Percentiles rank a stretch among this genome's conserved stretches.
Evolutionary conservation across 2,113 vertebrate species (phyloP).

Genomic region (Bombycilla garrulus): DNA sequence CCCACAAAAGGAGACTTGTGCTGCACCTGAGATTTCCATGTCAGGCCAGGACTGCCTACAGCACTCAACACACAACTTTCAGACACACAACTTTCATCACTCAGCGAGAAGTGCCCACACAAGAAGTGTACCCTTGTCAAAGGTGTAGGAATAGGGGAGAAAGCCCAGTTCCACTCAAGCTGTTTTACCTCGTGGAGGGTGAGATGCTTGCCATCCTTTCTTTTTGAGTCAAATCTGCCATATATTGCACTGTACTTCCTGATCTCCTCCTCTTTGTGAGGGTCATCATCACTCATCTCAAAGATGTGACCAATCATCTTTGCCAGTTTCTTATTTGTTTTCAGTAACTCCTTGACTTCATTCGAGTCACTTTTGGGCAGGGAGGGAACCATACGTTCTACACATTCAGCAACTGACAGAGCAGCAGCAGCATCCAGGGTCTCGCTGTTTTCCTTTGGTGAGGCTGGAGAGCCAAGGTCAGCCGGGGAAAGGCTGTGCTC

Average conservation of each 20-base stretch:
- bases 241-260: slow-evolving; percentile 99
- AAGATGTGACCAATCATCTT: slow-evolving; percentile 99
- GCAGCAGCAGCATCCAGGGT: slow-evolving; percentile 87
- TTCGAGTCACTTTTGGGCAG: slow-evolving; percentile 82
- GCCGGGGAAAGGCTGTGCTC: slow-evolving; percentile 90
- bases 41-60: neutral
- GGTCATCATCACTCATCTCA: slow-evolving; percentile 91
- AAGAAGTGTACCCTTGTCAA: rapidly evolving
- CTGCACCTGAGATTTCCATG: neutral
- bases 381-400: slow-evolving; percentile 88
- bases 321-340: slow-evolving; percentile 94
- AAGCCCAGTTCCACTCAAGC: neutral
- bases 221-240: slow-evolving; percentile 96
- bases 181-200: slow-evolving; percentile 92
- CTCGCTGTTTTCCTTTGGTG: slow-evolving; percentile 89
- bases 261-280: slow-evolving; percentile 91
- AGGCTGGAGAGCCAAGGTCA: slow-evolving; percentile 90
- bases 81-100: neutral
- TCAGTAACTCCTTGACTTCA: slow-evolving; percentile 89
- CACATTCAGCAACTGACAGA: slow-evolving; percentile 91
- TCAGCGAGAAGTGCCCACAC: rapidly evolving
- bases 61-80: neutral
- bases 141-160: neutral
- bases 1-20: neutral
- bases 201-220: slow-evolving; percentile 95